Evolutionary conservation across 2,113 vertebrate genomes (phyloP), one percentile per base, ranked within the genome.

Genomic region (Nerophis lumbriciformis): DNA sequence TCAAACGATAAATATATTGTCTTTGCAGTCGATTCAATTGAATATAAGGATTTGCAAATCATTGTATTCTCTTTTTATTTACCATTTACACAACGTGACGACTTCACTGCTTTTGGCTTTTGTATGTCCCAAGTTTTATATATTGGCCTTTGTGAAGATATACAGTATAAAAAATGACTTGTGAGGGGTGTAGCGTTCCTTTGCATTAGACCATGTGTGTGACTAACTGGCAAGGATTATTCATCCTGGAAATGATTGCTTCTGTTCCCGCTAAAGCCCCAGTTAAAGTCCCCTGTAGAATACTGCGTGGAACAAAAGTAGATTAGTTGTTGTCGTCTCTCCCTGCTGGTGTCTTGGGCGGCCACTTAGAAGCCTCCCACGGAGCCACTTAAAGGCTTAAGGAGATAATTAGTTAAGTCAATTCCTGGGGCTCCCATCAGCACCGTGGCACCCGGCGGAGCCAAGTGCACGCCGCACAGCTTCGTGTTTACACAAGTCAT

Each of bases 331-430:
- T 53, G 53, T 60, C 53, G 49, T 60, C 57, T 50, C 49, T 61
- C 53, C 65, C 45, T 47, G 47, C 57, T 53, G 4, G 15, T 48
- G 45, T 52, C 69, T 48, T 68, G 21, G n/a, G 35, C 62, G 56
- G 48, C 50, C 55, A 60, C 65, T 54, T 42, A 57, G 16, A 61
- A 66, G 35, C 45, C 36, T 60, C 50, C 63, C 64, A 39, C 51
- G 44, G 69, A 63, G 69, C 51, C 57, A 19, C 72, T 76, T 64
- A 70, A 57, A 52, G 66, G 60, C 57, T 71, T 66, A 56, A 76
- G 63, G 68, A 54, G 62, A 42, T 71, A 48, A 73, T 71, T 58
- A 73, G 52, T 49, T 45, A 60, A 62, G 66, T 73, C 47, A 50
- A 6, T 55, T 72, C 21, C 69, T 45, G 21, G 53, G 64, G 66